phyloP scores from a whole-genome alignment of 1,140 invertebrate species.

The Zaprionus tsacasi region DNA sequence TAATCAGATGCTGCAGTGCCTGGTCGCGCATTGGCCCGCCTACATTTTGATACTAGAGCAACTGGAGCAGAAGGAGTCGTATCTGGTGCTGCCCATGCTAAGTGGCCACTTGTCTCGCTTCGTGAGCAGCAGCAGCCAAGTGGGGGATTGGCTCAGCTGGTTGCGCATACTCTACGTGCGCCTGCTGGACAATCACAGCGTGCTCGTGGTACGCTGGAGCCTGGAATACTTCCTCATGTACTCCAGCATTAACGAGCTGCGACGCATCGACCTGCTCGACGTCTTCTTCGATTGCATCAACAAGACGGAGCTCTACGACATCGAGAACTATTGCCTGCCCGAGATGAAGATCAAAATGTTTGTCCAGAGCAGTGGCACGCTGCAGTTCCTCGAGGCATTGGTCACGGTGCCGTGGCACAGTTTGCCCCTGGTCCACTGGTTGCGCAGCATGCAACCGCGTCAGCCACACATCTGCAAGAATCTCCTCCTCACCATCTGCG shows the following conservation, averaged over 20 bases:
- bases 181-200: constrained; percentile 84
- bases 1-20: not conserved
- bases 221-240: constrained; percentile 54
- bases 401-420: constrained; percentile 44
- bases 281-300: constrained; percentile 49
- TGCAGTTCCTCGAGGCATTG: constrained; percentile 36
- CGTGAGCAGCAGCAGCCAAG: constrained; percentile 35
- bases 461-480: constrained; percentile 26
- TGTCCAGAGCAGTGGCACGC: constrained; percentile 18
- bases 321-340: constrained; percentile 36
- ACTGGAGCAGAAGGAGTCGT: constrained; percentile 86
- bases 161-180: constrained; percentile 78
- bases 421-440: constrained; percentile 47
- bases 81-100: constrained; percentile 85
- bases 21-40: constrained; percentile 37
- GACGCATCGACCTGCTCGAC: constrained; percentile 18
- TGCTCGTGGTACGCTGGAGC: constrained; percentile 81
- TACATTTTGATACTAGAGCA: constrained; percentile 84
- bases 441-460: constrained; percentile 30
- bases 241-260: constrained; percentile 17
- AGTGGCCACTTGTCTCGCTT: constrained; percentile 35
- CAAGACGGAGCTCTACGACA: constrained; percentile 48
- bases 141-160: constrained; percentile 62
- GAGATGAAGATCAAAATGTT: constrained; percentile 19
- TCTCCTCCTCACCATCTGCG: constrained; percentile 41